phyloP scores from a whole-genome alignment of 2,113 vertebrate species.

The Donacobius atricapilla region DNA sequence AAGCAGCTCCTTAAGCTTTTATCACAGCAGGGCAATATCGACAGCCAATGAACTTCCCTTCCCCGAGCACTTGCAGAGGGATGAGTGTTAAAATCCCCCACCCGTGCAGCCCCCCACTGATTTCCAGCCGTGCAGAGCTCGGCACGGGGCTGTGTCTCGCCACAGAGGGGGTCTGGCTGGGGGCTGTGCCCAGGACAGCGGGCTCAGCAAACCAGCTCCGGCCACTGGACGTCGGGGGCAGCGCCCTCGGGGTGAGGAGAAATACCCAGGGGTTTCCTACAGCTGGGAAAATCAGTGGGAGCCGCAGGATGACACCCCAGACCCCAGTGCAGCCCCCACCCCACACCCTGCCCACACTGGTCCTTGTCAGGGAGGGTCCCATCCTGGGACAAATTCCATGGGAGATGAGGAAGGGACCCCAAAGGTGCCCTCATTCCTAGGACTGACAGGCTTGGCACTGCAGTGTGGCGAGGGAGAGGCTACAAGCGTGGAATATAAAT shows the following conservation, averaged over 20 bases:
- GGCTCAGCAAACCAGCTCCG: neutral
- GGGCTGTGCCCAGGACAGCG: accelerated
- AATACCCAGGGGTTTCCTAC: neutral
- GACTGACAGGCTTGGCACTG: neutral
- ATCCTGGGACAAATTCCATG: neutral
- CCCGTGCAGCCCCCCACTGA: neutral
- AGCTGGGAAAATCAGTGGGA: neutral
- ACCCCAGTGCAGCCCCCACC: neutral
- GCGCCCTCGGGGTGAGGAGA: accelerated
- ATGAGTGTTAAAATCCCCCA: conserved; percentile 14
- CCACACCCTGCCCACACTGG: neutral
- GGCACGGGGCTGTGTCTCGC: neutral
- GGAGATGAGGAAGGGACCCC: neutral
- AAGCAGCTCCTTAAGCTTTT: conserved; percentile 62
- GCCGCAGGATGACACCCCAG: neutral
- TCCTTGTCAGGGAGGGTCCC: neutral
- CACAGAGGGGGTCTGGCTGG: neutral
- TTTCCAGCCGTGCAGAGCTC: neutral
- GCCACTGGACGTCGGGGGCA: accelerated
- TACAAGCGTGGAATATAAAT: neutral
- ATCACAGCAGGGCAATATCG: conserved; percentile 47
- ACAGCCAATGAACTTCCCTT: conserved; percentile 23
- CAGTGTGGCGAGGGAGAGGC: neutral
- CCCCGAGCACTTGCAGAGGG: neutral
- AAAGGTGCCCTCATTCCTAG: neutral